Conservation (phyloP, 2,888 invertebrate genomes). For the Pollenia amentaria region DNA sequence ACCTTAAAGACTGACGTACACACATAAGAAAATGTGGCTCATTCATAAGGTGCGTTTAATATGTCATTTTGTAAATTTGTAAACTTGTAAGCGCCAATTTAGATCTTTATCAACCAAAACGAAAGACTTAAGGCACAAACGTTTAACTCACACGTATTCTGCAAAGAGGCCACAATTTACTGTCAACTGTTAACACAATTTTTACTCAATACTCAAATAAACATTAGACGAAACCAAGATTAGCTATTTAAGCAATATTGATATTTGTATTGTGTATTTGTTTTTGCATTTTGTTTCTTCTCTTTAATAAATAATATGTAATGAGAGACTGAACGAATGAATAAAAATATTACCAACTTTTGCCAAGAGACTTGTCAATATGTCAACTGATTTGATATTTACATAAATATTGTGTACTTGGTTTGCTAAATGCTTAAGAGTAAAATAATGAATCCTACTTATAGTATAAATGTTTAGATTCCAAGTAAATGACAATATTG, state of each 20-base stretch:
- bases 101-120: neutral
- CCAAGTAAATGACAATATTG: neutral
- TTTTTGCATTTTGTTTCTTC: conserved; percentile 10
- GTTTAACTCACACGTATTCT: neutral
- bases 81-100: conserved; percentile 9
- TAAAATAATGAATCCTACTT: neutral
- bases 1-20: neutral
- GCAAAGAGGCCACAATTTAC: conserved; percentile 35
- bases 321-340: neutral
- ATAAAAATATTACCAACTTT: conserved; percentile 31
- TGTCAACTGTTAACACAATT: conserved; percentile 44
- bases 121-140: conserved; percentile 18
- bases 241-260: conserved; percentile 26
- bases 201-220: conserved; percentile 22
- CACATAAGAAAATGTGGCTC: neutral
- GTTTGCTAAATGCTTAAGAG: conserved; percentile 5
- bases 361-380: conserved; percentile 21
- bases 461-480: neutral
- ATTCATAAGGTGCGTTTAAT: neutral
- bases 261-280: neutral
- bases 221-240: conserved; percentile 22
- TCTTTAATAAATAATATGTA: neutral
- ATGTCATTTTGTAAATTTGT: conserved; percentile 2
- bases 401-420: neutral
- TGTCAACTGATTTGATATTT: conserved; percentile 29